These are phyloP conservation scores for Sebastes hopkinsi DNA, from an alignment of 2,797 vertebrate species.

Conservation along the genomic window DNA sequence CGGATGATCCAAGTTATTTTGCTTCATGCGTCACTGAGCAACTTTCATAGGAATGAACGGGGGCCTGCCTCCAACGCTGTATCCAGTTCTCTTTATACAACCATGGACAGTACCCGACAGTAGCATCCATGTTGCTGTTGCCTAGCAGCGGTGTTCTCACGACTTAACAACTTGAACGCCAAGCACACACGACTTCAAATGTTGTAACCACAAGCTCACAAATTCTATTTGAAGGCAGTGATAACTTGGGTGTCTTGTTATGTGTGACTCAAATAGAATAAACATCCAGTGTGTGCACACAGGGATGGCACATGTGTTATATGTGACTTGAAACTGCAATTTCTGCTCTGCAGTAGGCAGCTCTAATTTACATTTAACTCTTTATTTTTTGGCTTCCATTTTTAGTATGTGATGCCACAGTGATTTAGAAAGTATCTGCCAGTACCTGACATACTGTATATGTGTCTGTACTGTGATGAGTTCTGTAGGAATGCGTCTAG, in stretches of 20 bases:
- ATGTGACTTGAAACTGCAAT: background rate
- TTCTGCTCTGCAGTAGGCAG: background rate
- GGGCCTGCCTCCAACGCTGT: fast-evolving
- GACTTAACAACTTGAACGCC: background rate
- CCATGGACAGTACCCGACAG: too few species aligned
- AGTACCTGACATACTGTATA: background rate
- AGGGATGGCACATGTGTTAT: background rate
- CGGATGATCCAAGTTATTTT: too few species aligned
- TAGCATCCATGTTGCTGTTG: too few species aligned
- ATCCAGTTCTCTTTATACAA: fast-evolving
- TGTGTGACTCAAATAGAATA: background rate
- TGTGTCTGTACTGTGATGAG: background rate
- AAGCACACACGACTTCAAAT: too few species aligned
- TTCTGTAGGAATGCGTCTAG: background rate
- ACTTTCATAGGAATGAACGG: too few species aligned
- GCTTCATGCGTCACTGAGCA: too few species aligned
- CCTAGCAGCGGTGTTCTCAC: too few species aligned
- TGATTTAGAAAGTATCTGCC: background rate
- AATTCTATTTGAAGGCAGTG: background rate
- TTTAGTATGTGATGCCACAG: background rate
- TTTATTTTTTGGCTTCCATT: background rate
- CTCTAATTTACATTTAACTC: background rate
- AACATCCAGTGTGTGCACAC: background rate
- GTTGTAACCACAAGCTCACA: too few species aligned
- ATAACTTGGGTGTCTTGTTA: background rate